Percentiles rank a stretch among this genome's conserved stretches.
Conservation (phyloP, 2,113 vertebrate species). For the Pungitius pungitius region DNA sequence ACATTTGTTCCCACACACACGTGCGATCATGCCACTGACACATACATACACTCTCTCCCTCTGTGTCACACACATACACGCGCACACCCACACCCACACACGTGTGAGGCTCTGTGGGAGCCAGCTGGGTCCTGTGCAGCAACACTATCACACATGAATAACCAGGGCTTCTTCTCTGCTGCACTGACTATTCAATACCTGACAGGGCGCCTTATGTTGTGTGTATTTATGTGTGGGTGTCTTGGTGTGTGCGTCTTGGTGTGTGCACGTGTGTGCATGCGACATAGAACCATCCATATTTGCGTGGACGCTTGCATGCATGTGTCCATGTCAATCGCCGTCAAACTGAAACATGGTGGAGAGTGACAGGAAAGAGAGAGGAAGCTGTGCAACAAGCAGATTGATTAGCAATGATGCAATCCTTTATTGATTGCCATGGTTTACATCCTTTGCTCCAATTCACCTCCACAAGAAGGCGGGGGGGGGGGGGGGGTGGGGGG, state of each 20-base stretch:
- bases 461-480: not conserved
- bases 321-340: conserved; percentile 22
- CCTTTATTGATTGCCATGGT: conserved; percentile 11
- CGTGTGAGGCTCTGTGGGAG: conserved; percentile 40
- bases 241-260: too few species aligned
- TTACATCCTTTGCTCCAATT: conserved; percentile 1
- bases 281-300: conserved; percentile 13
- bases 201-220: conserved; percentile 51
- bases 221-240: conserved; percentile 2
- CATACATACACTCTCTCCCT: conserved; percentile 16
- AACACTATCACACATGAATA: conserved; percentile 70
- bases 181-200: conserved; percentile 66
- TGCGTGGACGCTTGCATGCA: not conserved
- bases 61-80: conserved; percentile 2
- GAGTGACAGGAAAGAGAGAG: conserved; percentile 13
- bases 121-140: conserved; percentile 67
- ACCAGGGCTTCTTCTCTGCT: conserved; percentile 58
- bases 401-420: conserved; percentile 28
- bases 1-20: conserved; percentile 18
- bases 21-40: conserved; percentile 36
- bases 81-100: conserved; percentile 18
- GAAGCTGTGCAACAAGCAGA: conserved; percentile 5
- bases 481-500: too few species aligned
- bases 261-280: conserved; percentile 10
- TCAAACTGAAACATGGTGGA: conserved; percentile 21